phyloP scores from a whole-genome alignment of 2,113 vertebrate genomes.

The Noturus placidus region DNA sequence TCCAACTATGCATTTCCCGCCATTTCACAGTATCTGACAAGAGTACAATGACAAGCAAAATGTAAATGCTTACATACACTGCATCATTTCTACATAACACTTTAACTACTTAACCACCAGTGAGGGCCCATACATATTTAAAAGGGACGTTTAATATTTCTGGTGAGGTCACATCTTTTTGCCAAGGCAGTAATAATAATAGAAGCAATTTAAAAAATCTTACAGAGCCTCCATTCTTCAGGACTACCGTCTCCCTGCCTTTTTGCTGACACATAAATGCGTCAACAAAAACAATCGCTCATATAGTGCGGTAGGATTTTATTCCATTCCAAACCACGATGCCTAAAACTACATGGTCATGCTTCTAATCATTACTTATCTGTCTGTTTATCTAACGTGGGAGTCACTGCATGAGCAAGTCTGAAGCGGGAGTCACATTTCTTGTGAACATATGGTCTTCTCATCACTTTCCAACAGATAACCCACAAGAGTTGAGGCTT shows the following conservation, averaged over 20 bases:
- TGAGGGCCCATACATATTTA: slow-evolving; percentile 10
- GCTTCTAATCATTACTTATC: neutral
- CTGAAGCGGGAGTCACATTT: neutral
- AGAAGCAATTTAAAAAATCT: slow-evolving; percentile 35
- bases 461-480: neutral
- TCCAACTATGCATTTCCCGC: neutral
- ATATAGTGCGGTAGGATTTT: neutral
- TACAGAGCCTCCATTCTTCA: slow-evolving; percentile 5
- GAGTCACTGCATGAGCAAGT: neutral
- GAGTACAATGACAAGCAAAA: neutral
- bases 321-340: slow-evolving; percentile 1
- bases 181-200: slow-evolving; percentile 15
- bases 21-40: neutral
- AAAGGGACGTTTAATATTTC: slow-evolving; percentile 1
- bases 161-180: slow-evolving; percentile 36
- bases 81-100: neutral
- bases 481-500: neutral
- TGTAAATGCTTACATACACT: neutral
- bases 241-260: neutral
- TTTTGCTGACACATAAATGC: neutral
- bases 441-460: slow-evolving; percentile 6
- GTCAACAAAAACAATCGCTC: neutral
- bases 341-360: neutral
- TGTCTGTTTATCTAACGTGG: neutral
- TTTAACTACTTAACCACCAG: neutral